These are phyloP conservation scores for Tipula vernalis DNA, from an alignment of 2,888 invertebrate genomes.

Conservation along the genomic window DNA sequence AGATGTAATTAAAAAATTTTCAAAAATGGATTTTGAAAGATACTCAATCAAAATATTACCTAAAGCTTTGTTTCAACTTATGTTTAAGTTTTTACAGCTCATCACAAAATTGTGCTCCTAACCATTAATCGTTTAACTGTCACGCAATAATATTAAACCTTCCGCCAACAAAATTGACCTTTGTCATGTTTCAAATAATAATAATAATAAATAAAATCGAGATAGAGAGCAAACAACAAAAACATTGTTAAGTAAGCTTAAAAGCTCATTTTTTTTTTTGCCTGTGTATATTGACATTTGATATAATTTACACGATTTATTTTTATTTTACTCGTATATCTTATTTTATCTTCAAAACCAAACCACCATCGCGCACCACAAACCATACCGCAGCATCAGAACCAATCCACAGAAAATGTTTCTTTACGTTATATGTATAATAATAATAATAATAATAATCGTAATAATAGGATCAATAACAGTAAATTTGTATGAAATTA, in stretches of 20 bases:
- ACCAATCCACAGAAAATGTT: background rate
- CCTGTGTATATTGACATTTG: background rate
- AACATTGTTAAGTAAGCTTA: background rate
- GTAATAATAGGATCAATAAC: slow-evolving; percentile 4
- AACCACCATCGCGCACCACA: background rate
- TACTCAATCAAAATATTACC: too few relatives aligned
- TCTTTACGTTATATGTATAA: background rate
- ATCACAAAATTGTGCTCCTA: too few relatives aligned
- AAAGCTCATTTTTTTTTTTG: background rate
- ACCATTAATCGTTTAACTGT: background rate
- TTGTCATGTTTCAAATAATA: background rate
- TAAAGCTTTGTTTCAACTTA: too few relatives aligned
- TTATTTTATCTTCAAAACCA: background rate
- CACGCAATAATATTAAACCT: background rate
- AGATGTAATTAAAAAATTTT: too few relatives aligned
- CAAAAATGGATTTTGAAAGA: too few relatives aligned
- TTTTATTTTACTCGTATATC: background rate
- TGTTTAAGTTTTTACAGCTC: too few relatives aligned
- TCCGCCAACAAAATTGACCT: background rate
- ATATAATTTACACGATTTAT: slow-evolving; percentile 4
- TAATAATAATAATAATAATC: background rate
- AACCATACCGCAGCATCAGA: background rate
- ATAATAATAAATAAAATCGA: background rate
- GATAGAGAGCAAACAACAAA: background rate
- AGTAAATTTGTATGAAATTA: slow-evolving; percentile 1